A percentile compares a stretch with the other conserved stretches of the same genome.
Evolutionary conservation across 64 coral and sea anemone species (phyloP).

Genomic region (Stichodactyla helianthus): DNA sequence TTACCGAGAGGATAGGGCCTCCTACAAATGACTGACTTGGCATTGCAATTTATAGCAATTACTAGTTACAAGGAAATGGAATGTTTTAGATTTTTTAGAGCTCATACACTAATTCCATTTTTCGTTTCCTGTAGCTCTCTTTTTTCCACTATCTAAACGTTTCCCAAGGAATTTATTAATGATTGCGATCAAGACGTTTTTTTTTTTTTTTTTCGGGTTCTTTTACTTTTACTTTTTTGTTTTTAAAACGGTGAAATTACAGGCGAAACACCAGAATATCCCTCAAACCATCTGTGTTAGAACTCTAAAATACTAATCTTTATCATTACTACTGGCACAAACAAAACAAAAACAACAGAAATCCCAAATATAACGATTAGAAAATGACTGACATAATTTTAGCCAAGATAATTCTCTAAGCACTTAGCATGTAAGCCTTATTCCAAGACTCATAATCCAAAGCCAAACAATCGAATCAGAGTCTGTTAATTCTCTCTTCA

Average conservation of each 20-base stretch:
- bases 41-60: not conserved
- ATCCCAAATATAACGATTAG: not conserved
- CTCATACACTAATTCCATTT: not conserved
- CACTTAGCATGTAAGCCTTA: not conserved
- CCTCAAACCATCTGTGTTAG: not conserved
- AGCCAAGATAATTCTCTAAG: not conserved
- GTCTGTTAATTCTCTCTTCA: conserved; percentile 12
- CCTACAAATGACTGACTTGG: not conserved
- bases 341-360: not conserved
- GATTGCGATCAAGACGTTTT: not conserved
- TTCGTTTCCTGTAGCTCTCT: not conserved
- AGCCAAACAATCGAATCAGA: conserved; percentile 4
- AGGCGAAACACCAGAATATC: not conserved
- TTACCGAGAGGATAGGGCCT: not conserved
- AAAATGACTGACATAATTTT: not conserved
- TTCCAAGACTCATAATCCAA: conserved; percentile 11
- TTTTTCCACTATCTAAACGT: not conserved
- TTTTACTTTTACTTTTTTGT: not conserved
- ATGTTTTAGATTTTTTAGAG: not conserved
- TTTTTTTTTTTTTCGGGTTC: no score
- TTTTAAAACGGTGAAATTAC: not conserved
- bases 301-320: not conserved
- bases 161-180: not conserved
- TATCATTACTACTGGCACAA: not conserved
- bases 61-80: not conserved